These are phyloP conservation scores for Sebastes hubbsi DNA, from an alignment of 2,797 vertebrate genomes.

Conservation along the genomic window DNA sequence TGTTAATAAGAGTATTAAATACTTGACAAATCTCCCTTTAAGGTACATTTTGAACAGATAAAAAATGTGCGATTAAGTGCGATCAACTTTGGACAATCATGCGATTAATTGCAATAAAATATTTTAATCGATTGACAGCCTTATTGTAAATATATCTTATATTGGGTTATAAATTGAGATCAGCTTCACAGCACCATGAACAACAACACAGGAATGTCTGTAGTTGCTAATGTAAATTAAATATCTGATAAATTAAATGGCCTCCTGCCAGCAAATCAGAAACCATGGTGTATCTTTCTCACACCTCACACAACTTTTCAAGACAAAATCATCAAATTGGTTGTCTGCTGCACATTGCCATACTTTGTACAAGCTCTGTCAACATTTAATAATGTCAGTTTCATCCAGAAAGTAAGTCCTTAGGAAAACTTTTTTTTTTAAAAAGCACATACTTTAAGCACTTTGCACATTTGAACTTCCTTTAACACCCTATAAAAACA, in stretches of 20 bases:
- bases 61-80: no score
- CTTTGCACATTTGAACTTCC: conserved; percentile 1
- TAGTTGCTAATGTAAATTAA: not conserved
- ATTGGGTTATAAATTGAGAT: not conserved
- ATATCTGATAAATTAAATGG: not conserved
- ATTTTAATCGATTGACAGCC: no score
- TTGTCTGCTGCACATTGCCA: not conserved
- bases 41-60: no score
- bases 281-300: not conserved
- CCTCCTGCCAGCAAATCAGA: not conserved
- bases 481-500: conserved; percentile 15
- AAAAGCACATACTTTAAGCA: not conserved
- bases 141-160: no score
- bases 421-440: not conserved
- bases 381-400: not conserved
- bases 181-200: not conserved
- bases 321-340: not conserved
- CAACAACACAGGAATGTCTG: not conserved
- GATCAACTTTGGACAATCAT: no score
- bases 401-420: not conserved
- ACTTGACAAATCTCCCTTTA: no score
- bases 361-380: not conserved
- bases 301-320: not conserved
- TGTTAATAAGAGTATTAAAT: no score
- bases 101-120: no score